Conservation (phyloP, 1,140 invertebrate genomes). For the Habropoda laboriosa region DNA sequence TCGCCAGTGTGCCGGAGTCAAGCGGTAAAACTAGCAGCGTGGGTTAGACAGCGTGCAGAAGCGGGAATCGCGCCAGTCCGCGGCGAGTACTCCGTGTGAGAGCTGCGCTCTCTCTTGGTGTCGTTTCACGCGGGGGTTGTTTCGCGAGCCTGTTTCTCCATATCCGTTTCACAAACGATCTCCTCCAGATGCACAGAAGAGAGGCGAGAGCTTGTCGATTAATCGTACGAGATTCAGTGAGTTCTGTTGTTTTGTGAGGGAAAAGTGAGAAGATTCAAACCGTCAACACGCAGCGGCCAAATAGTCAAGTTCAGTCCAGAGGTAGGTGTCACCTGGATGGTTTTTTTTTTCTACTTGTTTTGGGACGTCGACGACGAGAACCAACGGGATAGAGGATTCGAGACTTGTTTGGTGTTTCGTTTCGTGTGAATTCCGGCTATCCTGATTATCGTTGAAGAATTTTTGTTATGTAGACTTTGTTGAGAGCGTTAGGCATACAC, state of each 20-base stretch:
- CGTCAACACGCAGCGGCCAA: constrained; percentile 15
- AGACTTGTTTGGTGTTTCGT: neutral
- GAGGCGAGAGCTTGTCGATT: constrained; percentile 38
- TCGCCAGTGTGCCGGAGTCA: constrained; percentile 29
- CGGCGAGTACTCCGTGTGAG: constrained; percentile 57
- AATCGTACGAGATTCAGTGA: constrained; percentile 21
- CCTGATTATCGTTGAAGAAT: too few relatives aligned
- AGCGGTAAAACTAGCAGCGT: constrained; percentile 51
- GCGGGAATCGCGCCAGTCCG: constrained; percentile 57
- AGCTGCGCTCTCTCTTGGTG: constrained; percentile 67
- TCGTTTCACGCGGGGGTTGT: constrained; percentile 36
- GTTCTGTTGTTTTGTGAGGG: constrained; percentile 34
- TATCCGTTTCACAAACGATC: neutral
- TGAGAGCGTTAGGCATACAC: neutral
- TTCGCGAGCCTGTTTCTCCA: neutral
- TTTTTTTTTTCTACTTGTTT: neutral
- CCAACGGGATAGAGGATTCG: neutral
- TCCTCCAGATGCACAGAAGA: constrained; percentile 55
- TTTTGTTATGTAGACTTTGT: too few relatives aligned
- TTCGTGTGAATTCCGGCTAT: neutral
- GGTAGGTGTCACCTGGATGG: constrained; percentile 42
- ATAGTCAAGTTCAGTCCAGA: constrained; percentile 43
- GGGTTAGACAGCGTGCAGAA: constrained; percentile 58
- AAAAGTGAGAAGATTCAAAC: neutral
- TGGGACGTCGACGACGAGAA: constrained; percentile 1